Evolutionary conservation across 2,113 vertebrate genomes (phyloP).

Genomic region (Pipra filicauda): DNA sequence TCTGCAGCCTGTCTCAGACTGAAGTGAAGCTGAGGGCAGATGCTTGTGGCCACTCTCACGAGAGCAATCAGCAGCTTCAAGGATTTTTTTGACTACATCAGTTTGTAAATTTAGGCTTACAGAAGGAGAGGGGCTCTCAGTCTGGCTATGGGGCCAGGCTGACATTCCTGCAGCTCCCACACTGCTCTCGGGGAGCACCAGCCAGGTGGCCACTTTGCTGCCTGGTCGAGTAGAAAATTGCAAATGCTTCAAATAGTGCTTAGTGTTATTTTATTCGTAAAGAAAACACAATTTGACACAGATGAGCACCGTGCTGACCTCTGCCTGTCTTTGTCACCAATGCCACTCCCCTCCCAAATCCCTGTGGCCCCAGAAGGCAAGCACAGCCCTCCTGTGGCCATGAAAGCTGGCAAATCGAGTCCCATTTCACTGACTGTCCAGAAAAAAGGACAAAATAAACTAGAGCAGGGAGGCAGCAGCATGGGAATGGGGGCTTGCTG

Average conservation of each 20-base stretch:
- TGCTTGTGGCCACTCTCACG: not conserved
- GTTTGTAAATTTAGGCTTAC: not conserved
- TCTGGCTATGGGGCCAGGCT: conserved; percentile 4
- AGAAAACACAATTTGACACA: conserved; percentile 36
- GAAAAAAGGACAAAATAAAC: not conserved
- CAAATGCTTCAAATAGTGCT: conserved; percentile 58
- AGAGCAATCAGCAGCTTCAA: not conserved
- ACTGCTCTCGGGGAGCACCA: not conserved
- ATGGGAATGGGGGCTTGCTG: not conserved
- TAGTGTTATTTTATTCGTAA: conserved; percentile 70
- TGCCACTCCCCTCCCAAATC: not conserved
- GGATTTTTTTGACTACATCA: not conserved
- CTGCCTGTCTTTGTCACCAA: not conserved
- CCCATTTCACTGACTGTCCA: not conserved
- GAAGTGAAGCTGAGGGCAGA: not conserved
- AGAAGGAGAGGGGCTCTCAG: not conserved
- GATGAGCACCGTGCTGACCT: not conserved
- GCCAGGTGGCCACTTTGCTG: conserved; percentile 60
- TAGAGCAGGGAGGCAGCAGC: not conserved
- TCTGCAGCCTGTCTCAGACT: not conserved
- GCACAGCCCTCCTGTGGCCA: not conserved
- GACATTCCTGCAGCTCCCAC: not conserved
- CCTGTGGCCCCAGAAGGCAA: not conserved
- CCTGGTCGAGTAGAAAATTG: conserved; percentile 72
- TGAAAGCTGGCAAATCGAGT: not conserved